Evolutionary conservation across 1,140 invertebrate species (phyloP), one percentile per base, ranked within the genome.

Genomic region (Lycorma delicatula): DNA sequence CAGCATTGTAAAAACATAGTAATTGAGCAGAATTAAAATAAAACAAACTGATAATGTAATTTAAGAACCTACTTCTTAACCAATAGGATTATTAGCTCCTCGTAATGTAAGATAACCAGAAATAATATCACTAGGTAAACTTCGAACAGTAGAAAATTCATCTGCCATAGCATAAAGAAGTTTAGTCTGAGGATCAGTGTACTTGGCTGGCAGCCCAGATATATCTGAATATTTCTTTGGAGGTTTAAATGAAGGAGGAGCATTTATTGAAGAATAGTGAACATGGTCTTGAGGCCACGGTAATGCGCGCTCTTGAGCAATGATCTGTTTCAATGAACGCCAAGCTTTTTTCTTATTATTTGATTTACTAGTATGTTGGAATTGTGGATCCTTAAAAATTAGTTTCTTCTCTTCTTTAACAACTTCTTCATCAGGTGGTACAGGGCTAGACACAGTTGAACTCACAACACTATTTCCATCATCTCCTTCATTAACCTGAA

Each of bases 141-240:
- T 86, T 64, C 87, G 78, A 25, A 94, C 82, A 22, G 87, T 86
- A 13, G 81, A 75, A 74, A 91, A 95, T 72, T 95, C 93, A 63
- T 93, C 90, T 36, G 82, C 76, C 70, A 85, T 88, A 41, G 86
- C 82, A 72, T 85, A 96, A 61, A 85, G 80, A 11, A 96, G 75
- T 68, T 93, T 91, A 11, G 89, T 93, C 67, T 93, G 86, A 20
- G 92, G 88, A 79, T 95, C 91, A 63, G 86, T 87, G 66, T 95
- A 97, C 46, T 85, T 85, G 46, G 91, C 88, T 50, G 83, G 81
- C 51, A 95, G 68, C 1, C 92, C 92, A 63, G 90, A 93, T 53
- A 95, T 85, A 69, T 96, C 93, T 0, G 92, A 95, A 73, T 95
- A 95, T 67, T 94, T 95, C 69, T 93, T 93, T 1, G 88, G 81